Conservation (phyloP, 2,113 vertebrate species). For the Sander lucioperca region DNA sequence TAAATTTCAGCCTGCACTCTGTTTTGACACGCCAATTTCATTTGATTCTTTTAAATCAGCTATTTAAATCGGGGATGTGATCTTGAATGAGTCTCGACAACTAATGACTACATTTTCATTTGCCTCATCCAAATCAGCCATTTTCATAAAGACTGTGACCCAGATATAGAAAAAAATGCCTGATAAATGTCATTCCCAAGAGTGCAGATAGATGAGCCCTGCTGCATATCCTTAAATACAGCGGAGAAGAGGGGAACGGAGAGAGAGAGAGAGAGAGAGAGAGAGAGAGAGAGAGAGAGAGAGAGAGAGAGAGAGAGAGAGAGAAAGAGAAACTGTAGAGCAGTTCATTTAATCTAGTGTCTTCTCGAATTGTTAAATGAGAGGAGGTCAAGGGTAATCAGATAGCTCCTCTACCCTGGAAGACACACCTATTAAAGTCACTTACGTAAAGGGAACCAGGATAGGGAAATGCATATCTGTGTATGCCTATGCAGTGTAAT, state of each 20-base stretch:
- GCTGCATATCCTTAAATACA: slow-evolving; percentile 41
- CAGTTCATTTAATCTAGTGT: slow-evolving; percentile 36
- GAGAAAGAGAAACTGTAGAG: background rate
- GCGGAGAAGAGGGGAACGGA: background rate
- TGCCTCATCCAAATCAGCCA: slow-evolving; percentile 47
- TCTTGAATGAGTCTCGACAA: slow-evolving; percentile 50
- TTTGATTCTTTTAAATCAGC: slow-evolving; percentile 67
- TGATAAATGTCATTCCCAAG: slow-evolving; percentile 53
- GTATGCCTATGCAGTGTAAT: slow-evolving; percentile 28
- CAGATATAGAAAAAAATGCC: slow-evolving; percentile 63
- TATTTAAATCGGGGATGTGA: slow-evolving; percentile 58
- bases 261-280: background rate
- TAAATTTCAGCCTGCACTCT: slow-evolving; percentile 55
- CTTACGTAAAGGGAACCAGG: slow-evolving; percentile 22
- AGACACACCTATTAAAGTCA: slow-evolving; percentile 52
- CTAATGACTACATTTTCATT: slow-evolving; percentile 64
- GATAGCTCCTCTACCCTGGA: slow-evolving; percentile 30
- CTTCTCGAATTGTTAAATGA: slow-evolving; percentile 28
- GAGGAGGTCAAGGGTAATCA: slow-evolving; percentile 66
- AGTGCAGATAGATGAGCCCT: slow-evolving; percentile 25
- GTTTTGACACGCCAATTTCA: slow-evolving; percentile 55
- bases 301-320: background rate
- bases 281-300: background rate
- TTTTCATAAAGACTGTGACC: slow-evolving; percentile 68
- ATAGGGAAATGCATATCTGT: slow-evolving; percentile 12